phyloP scores from a whole-genome alignment of 2,113 vertebrate species.

The Cyanoliseus patagonus region DNA sequence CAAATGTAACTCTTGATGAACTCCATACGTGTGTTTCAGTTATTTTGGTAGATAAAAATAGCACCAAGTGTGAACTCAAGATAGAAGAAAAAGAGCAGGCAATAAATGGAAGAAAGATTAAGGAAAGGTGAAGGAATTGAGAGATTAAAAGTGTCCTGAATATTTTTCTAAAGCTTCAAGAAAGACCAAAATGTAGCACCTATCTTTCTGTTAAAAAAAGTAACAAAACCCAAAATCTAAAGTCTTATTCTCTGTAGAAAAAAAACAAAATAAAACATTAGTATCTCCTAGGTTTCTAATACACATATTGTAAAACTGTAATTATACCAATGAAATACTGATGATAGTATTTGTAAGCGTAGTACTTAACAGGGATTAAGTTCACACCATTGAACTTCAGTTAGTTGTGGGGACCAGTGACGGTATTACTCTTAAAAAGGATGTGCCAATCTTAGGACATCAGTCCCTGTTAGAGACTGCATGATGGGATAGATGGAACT shows the following conservation, averaged over 20 bases:
- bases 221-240: neutral
- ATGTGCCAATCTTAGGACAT: fast-evolving
- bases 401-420: neutral
- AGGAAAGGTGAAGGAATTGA: neutral
- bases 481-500: too few relatives aligned
- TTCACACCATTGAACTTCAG: neutral
- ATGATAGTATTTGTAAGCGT: neutral
- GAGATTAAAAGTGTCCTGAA: neutral
- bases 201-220: neutral
- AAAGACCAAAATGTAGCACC: neutral
- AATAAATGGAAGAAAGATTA: neutral
- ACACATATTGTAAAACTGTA: neutral
- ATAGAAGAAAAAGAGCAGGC: neutral
- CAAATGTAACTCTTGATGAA: neutral
- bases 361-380: neutral
- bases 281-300: neutral
- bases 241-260: neutral
- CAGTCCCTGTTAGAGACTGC: fast-evolving
- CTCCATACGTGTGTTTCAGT: neutral
- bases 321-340: neutral
- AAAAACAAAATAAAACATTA: neutral
- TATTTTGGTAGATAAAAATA: neutral
- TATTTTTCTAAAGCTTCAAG: neutral
- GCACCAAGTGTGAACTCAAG: neutral
- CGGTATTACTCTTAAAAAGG: neutral